phyloP scores from a whole-genome alignment of 92 coral and sea anemone species.

The Bergia puertoricense region DNA sequence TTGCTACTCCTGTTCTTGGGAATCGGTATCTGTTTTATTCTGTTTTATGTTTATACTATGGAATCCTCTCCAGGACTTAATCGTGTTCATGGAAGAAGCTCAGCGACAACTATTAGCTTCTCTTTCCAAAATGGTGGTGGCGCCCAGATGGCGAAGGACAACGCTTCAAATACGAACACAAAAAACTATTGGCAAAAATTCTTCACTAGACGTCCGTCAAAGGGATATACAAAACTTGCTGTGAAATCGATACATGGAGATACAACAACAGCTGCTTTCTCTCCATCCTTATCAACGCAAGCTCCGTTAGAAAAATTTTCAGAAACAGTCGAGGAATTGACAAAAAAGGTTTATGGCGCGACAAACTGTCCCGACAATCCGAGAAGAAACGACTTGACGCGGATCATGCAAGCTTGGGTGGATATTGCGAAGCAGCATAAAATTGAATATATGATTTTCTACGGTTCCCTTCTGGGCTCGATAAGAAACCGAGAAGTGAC shows the following conservation, averaged over 20 bases:
- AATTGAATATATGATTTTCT: constrained; percentile 13
- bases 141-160: not conserved
- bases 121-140: not conserved
- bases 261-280: not conserved
- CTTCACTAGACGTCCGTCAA: not conserved
- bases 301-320: not conserved
- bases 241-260: not conserved
- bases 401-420: constrained; percentile 14
- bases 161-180: not conserved
- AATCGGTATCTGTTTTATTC: not conserved
- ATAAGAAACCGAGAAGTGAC: constrained; percentile 21
- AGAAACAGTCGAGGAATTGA: constrained; percentile 20
- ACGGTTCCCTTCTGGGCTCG: constrained; percentile 19
- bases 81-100: not conserved
- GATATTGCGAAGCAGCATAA: constrained; percentile 6
- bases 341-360: constrained; percentile 27
- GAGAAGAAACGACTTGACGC: constrained; percentile 4
- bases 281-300: not conserved
- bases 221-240: not conserved
- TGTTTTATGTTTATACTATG: not conserved
- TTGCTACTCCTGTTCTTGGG: not conserved
- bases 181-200: too few species aligned
- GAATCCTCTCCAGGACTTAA: not conserved
- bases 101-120: not conserved
- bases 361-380: constrained; percentile 30